Percentiles rank a stretch among this genome's conserved stretches.
phyloP scores from a whole-genome alignment of 2,888 invertebrate genomes.

The Apomyelois bistriatella region DNA sequence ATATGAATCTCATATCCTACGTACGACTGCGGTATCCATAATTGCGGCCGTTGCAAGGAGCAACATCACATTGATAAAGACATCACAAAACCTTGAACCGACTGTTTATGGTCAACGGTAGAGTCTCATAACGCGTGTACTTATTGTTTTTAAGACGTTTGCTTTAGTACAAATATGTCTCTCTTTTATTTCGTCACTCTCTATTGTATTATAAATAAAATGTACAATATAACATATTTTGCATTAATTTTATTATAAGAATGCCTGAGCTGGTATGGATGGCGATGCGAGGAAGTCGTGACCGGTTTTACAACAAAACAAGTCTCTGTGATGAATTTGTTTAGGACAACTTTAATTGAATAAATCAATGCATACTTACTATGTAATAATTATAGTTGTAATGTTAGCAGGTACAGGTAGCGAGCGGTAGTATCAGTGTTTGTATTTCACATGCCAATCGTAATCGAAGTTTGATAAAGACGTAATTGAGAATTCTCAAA shows the following conservation, averaged over 20 bases:
- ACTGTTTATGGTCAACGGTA: slow-evolving; percentile 41
- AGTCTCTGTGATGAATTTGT: slow-evolving; percentile 75
- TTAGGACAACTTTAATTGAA: slow-evolving; percentile 57
- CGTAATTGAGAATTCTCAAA: background rate
- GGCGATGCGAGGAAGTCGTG: slow-evolving; percentile 57
- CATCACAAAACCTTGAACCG: slow-evolving; percentile 60
- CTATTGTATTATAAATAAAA: slow-evolving; percentile 68
- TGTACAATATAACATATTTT: slow-evolving; percentile 39
- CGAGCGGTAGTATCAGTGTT: slow-evolving; percentile 29
- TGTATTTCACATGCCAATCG: slow-evolving; percentile 48
- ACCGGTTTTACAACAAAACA: slow-evolving; percentile 50
- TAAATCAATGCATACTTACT: slow-evolving; percentile 51
- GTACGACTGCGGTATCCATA: background rate
- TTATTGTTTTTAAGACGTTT: slow-evolving; percentile 67
- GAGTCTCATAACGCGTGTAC: slow-evolving; percentile 74
- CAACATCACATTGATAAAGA: slow-evolving; percentile 64
- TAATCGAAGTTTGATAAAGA: slow-evolving; percentile 17
- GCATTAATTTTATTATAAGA: slow-evolving; percentile 53
- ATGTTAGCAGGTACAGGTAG: slow-evolving; percentile 39
- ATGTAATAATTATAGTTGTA: slow-evolving; percentile 35
- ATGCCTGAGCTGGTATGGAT: slow-evolving; percentile 59
- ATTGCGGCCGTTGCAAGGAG: slow-evolving; percentile 26
- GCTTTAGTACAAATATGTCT: slow-evolving; percentile 77
- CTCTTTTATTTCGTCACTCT: slow-evolving; percentile 76
- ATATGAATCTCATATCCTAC: slow-evolving; percentile 11